phyloP scores from a whole-genome alignment of 2,113 vertebrate species.

The Clarias macrocephalus region DNA sequence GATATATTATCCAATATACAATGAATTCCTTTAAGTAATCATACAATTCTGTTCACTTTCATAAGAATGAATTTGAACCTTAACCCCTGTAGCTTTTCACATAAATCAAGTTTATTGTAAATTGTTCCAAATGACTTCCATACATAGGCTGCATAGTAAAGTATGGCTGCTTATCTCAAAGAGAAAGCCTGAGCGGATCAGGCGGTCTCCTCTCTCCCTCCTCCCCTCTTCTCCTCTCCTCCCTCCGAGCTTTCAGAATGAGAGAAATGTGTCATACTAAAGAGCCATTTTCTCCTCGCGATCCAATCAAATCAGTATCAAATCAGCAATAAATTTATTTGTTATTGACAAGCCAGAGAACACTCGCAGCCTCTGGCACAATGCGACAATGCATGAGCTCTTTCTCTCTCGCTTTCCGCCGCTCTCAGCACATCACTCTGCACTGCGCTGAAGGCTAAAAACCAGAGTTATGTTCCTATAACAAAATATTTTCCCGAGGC shows the following conservation, averaged over 20 bases:
- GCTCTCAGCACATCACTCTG: conserved; percentile 51
- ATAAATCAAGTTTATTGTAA: not conserved
- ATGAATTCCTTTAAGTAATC: not conserved
- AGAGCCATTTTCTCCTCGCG: conserved; percentile 60
- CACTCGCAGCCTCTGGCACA: conserved; percentile 49
- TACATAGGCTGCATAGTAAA: not conserved
- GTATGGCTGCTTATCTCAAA: conserved; percentile 2
- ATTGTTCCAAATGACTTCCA: not conserved
- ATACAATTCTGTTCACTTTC: not conserved
- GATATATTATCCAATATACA: not conserved
- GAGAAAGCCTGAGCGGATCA: conserved; percentile 22
- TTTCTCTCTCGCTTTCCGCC: conserved; percentile 40
- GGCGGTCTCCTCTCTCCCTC: not conserved
- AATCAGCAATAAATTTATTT: conserved; percentile 67
- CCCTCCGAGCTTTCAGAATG: conserved; percentile 61
- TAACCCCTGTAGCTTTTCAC: not conserved
- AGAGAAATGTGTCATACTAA: conserved; percentile 65
- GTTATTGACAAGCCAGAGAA: conserved; percentile 68
- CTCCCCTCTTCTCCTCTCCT: conserved; percentile 22
- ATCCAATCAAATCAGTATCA: conserved; percentile 72
- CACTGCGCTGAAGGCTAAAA: conserved; percentile 53
- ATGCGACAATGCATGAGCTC: conserved; percentile 49
- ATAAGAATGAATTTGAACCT: not conserved
- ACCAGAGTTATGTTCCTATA: conserved; percentile 59
- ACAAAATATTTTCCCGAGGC: conserved; percentile 60